Base-by-base conservation (phyloP, 2,888 invertebrate species). In the Pemphredon lugubris region DNA sequence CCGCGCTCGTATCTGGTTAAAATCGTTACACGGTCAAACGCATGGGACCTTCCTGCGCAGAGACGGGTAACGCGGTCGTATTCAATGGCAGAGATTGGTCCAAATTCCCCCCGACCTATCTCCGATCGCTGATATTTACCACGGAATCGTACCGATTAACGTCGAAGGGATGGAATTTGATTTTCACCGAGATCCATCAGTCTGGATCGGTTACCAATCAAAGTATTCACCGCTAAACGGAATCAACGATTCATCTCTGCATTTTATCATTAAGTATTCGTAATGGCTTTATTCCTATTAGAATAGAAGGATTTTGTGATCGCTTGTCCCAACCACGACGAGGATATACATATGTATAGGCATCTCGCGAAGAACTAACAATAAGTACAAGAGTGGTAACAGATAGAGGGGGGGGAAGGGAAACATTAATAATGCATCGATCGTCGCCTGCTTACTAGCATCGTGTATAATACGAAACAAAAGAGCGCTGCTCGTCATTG, bases 401-500 rank as follows among this genome's bases (percentile, higher is more conserved):
- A 76, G 81, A 73, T 77, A 75, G 76, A 64, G 77, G 79, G 79
- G 78, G 81, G 74, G 76, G 73, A 77, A 64, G 77, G 79, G 79
- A 77, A 70, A 79, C 85, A 87, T 87, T 83, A 85, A 87, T 86
- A 86, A 87, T 86, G 84, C 86, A 87, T 87, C 79, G 83, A 70
- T 79, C 72, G 83, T 79, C 84, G 73, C 74, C 78, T 83, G 83
- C 82, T 84, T 83, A 82, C 81, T 80, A 65, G 75, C 79, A 71
- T 65, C 84, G 74, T 73, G 77, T 71, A n/a, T n/a, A n/a, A n/a
- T n/a, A 75, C 67, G 66, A 82, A 75, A 78, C 77, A 73, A 76
- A 70, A n/a, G n/a, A n/a, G 77, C 69, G 73, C 65, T 48, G 70
- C 57, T 68, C 63, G 68, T 68, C 72, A 66, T 64, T 58, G 67